Conservation (phyloP, 1,140 invertebrate species). For the Drosophila malerkotliana region DNA sequence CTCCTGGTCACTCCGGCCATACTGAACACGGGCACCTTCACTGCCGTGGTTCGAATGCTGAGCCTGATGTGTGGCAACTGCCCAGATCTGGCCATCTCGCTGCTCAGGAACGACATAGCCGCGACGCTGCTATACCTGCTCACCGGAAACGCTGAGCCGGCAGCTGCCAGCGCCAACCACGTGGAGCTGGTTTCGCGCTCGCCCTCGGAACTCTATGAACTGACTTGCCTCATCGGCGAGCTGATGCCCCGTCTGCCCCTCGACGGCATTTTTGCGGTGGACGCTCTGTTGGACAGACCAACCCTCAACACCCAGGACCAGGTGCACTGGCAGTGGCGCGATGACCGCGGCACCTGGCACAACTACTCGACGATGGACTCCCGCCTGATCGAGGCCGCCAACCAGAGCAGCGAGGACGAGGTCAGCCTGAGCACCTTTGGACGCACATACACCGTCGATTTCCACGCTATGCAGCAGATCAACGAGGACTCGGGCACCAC, state of each 20-base stretch:
- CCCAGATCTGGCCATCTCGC: constrained; percentile 94
- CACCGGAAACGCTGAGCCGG: constrained; percentile 90
- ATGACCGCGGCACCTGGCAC: constrained; percentile 94
- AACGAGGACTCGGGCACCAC: constrained; percentile 98
- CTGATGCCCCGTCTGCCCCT: constrained; percentile 96
- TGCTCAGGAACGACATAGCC: constrained; percentile 97
- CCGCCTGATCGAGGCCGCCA: constrained; percentile 92
- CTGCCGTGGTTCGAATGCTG: constrained; percentile 97
- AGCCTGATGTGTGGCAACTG: constrained; percentile 97
- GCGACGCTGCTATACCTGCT: constrained; percentile 96
- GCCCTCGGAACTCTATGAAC: constrained; percentile 98
- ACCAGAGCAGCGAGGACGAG: constrained; percentile 97
- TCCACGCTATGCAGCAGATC: constrained; percentile 98
- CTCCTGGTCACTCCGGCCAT: constrained; percentile 96
- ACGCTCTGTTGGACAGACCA: constrained; percentile 92
- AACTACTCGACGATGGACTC: constrained; percentile 88
- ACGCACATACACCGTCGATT: constrained; percentile 97
- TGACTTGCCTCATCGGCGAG: constrained; percentile 97
- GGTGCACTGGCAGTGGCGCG: constrained; percentile 98
- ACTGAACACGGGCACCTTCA: constrained; percentile 96
- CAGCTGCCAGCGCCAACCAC: constrained; percentile 83
- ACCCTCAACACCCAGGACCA: constrained; percentile 89
- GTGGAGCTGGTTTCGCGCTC: constrained; percentile 94
- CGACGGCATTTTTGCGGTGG: constrained; percentile 97
- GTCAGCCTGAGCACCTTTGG: constrained; percentile 95